Evolutionary conservation across 2,888 invertebrate species (phyloP).

Genomic region (Margaritifera margaritifera): DNA sequence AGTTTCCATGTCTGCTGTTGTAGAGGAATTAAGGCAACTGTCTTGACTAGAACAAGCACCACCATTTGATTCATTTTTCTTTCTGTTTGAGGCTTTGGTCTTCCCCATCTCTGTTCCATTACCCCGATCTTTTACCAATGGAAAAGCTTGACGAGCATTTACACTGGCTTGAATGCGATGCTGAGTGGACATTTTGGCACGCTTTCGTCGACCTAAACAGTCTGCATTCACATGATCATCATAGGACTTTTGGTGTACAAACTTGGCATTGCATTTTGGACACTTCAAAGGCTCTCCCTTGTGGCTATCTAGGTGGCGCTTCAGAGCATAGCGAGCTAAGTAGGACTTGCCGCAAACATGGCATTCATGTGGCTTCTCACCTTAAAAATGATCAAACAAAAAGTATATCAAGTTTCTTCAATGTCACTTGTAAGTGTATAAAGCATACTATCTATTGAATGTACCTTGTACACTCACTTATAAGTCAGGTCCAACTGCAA

Average conservation of each 20-base stretch:
- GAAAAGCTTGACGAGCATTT: too few relatives aligned
- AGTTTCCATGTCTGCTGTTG: too few relatives aligned
- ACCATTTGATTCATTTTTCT: conserved; percentile 1
- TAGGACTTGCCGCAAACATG: conserved; percentile 26
- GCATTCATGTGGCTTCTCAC: conserved; percentile 33
- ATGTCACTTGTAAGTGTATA: too few relatives aligned
- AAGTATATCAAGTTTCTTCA: neutral
- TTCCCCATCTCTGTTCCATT: neutral
- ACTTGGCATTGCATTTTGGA: conserved; percentile 36
- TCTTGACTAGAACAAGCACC: too few relatives aligned
- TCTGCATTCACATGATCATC: conserved; percentile 32
- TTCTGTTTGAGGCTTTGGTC: conserved; percentile 1
- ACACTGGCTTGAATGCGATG: too few relatives aligned
- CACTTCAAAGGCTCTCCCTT: conserved; percentile 27
- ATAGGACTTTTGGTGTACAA: conserved; percentile 38
- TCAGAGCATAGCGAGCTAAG: conserved; percentile 28
- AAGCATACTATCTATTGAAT: too few relatives aligned
- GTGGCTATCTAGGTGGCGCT: conserved; percentile 36
- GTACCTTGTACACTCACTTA: too few relatives aligned
- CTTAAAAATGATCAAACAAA: conserved; percentile 18
- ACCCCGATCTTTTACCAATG: neutral
- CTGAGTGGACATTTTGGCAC: conserved; percentile 1
- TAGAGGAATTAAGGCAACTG: too few relatives aligned
- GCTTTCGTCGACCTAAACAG: conserved; percentile 33
- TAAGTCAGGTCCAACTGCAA: too few relatives aligned